Evolutionary conservation across 2,113 vertebrate species (phyloP).

Genomic region (Pseudorasbora parva): DNA sequence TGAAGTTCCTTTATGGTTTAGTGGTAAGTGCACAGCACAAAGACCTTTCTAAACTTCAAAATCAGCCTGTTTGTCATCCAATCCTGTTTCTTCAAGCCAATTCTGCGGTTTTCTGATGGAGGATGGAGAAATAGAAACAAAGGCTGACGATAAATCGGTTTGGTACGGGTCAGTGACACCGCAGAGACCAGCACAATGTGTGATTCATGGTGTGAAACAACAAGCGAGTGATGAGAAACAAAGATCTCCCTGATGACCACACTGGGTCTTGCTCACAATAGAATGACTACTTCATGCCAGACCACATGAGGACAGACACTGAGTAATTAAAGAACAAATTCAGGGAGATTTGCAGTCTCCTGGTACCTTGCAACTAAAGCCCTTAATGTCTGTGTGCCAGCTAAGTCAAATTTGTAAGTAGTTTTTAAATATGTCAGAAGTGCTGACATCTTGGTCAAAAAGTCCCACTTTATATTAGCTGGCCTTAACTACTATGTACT

Average conservation of each 20-base stretch:
- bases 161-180: conserved; percentile 35
- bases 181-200: conserved; percentile 42
- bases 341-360: conserved; percentile 1
- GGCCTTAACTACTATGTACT: no score
- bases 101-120: background rate
- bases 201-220: conserved; percentile 47
- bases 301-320: conserved; percentile 18
- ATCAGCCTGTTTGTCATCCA: background rate
- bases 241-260: conserved; percentile 38
- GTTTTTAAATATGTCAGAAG: background rate
- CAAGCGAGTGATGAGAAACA: conserved; percentile 50
- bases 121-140: conserved; percentile 17
- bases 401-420: background rate
- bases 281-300: background rate
- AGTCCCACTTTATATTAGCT: no score
- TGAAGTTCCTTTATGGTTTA: background rate
- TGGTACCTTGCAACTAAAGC: conserved; percentile 9
- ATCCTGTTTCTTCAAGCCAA: background rate
- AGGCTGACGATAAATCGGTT: conserved; percentile 9
- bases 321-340: conserved; percentile 34
- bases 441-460: background rate
- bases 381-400: background rate
- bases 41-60: background rate
- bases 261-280: conserved; percentile 26
- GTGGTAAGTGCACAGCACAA: background rate